Conservation (phyloP, 2,113 vertebrate species). For the Lepisosteus osseus region DNA sequence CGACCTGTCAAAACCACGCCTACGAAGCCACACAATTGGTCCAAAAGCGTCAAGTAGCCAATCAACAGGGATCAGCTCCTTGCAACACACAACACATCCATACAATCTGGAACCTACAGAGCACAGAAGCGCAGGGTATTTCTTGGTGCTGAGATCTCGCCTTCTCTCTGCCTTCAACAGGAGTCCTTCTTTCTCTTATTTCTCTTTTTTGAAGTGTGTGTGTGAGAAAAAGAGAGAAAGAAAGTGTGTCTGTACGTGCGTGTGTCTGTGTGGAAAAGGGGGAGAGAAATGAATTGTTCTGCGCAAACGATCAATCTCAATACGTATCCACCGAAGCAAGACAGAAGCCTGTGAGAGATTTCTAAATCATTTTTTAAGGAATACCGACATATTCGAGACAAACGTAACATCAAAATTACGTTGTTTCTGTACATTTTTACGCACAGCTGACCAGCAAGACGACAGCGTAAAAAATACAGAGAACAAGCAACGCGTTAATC, state of each 20-base stretch:
- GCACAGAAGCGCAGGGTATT: conserved; percentile 88
- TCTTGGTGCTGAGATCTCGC: conserved; percentile 80
- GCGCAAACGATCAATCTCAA: conserved; percentile 64
- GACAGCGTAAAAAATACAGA: conserved; percentile 41
- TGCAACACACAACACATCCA: conserved; percentile 87
- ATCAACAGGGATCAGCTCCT: conserved; percentile 89
- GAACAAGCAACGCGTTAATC: conserved; percentile 34
- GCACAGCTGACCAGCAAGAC: conserved; percentile 39
- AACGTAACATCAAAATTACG: no score
- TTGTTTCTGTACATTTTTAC: no score
- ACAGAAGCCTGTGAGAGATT: conserved; percentile 55
- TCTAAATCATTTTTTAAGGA: conserved; percentile 53
- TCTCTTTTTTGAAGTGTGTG: conserved; percentile 65
- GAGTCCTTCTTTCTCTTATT: conserved; percentile 52
- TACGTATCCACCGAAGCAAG: conserved; percentile 56
- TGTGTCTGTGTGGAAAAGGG: conserved; percentile 59
- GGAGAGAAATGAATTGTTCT: conserved; percentile 62
- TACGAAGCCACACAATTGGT: conserved; percentile 97
- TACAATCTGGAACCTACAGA: conserved; percentile 83
- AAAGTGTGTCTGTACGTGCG: conserved; percentile 42
- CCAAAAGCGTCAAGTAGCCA: conserved; percentile 99
- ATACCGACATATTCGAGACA: conserved; percentile 29
- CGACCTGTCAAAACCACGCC: conserved; percentile 99
- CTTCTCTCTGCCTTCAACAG: conserved; percentile 57
- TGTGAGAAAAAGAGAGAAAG: conserved; percentile 30